Percentiles rank a stretch among this genome's conserved stretches.
Conservation (phyloP, 1,140 invertebrate genomes). For the Panagrolaimus sp. region DNA sequence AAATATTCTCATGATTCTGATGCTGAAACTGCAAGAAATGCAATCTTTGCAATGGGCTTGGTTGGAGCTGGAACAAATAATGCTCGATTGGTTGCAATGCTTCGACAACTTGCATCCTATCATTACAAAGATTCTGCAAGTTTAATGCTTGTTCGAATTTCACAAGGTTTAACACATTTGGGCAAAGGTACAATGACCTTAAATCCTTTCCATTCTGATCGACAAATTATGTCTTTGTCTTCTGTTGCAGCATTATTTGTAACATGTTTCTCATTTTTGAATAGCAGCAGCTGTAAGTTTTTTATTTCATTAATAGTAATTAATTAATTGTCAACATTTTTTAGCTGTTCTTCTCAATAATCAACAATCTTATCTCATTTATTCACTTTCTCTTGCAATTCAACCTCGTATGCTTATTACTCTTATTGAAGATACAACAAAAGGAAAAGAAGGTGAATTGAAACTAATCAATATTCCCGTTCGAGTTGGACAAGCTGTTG, state of each 20-base stretch:
- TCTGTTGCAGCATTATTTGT: conserved; percentile 72
- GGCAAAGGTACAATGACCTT: conserved; percentile 96
- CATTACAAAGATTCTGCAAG: conserved; percentile 91
- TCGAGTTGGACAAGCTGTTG: conserved; percentile 93
- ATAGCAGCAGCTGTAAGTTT: conserved; percentile 86
- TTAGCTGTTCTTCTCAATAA: conserved; percentile 79
- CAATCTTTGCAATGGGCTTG: conserved; percentile 94
- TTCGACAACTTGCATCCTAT: conserved; percentile 89
- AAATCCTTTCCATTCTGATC: conserved; percentile 93
- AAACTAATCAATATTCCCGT: conserved; percentile 87
- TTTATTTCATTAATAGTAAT: neutral
- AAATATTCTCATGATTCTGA: conserved; percentile 97
- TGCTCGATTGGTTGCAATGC: conserved; percentile 81
- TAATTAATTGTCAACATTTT: conserved; percentile 30
- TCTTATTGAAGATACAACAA: conserved; percentile 76
- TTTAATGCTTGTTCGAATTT: conserved; percentile 96
- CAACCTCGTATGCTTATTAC: conserved; percentile 98
- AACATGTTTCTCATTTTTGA: conserved; percentile 83
- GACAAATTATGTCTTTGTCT: conserved; percentile 80
- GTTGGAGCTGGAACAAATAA: conserved; percentile 77
- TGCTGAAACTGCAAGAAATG: conserved; percentile 90
- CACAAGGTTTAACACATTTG: conserved; percentile 92
- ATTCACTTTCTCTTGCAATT: conserved; percentile 90
- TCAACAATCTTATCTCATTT: conserved; percentile 85
- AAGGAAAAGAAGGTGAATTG: conserved; percentile 61